Evolutionary conservation across 2,113 vertebrate genomes (phyloP).

Genomic region (Plotosus lineatus): DNA sequence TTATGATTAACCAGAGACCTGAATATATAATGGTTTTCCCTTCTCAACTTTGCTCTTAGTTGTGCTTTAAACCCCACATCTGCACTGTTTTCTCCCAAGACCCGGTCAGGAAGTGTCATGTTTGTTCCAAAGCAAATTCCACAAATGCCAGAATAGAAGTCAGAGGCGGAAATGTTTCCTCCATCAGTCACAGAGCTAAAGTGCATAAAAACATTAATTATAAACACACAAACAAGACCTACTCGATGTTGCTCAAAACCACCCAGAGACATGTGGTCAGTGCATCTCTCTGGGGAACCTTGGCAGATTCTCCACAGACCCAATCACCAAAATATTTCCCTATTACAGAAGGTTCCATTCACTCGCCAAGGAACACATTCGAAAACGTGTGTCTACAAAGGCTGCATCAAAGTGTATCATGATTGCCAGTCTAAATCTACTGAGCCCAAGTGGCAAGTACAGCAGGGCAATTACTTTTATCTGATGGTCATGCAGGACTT

Average conservation of each 20-base stretch:
- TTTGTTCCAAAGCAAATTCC: slow-evolving; percentile 79
- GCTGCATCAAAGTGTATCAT: not conserved
- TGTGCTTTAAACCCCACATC: slow-evolving; percentile 21
- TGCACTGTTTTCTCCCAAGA: slow-evolving; percentile 56
- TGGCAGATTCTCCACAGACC: not conserved
- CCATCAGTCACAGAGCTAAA: slow-evolving; percentile 55
- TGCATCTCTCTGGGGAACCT: not conserved
- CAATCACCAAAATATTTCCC: not conserved
- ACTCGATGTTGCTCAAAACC: not conserved
- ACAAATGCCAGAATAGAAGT: slow-evolving; percentile 75
- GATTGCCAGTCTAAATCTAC: slow-evolving; percentile 25
- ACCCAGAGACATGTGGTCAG: not conserved
- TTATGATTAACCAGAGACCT: not conserved
- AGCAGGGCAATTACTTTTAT: slow-evolving; percentile 6
- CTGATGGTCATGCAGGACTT: slow-evolving; percentile 52
- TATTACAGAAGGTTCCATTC: not conserved
- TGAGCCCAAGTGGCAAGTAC: not conserved
- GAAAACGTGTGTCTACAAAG: slow-evolving; percentile 2
- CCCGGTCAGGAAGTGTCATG: slow-evolving; percentile 72
- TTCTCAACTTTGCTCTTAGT: slow-evolving; percentile 43
- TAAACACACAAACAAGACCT: slow-evolving; percentile 21
- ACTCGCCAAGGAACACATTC: slow-evolving; percentile 2
- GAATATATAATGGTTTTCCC: not conserved
- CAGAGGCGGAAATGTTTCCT: slow-evolving; percentile 61
- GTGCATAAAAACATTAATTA: slow-evolving; percentile 7